Evolutionary conservation across 2,888 invertebrate species (phyloP).

Genomic region (Sinopyrophorus schimmeli): DNA sequence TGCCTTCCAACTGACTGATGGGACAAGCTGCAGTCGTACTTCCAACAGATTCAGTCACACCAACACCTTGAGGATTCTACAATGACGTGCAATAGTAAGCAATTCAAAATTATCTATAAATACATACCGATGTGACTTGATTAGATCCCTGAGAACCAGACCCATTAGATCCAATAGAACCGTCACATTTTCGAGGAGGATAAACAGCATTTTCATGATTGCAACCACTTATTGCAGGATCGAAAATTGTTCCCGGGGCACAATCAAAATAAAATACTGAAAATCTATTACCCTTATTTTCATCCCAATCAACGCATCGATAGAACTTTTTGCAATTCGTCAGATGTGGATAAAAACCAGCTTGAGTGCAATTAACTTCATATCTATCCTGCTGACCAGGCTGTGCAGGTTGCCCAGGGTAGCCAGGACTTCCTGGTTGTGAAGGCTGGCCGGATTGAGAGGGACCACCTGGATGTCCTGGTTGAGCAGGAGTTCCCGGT

Average conservation of each 20-base stretch:
- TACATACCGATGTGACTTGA: too few relatives aligned
- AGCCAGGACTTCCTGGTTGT: conserved; percentile 36
- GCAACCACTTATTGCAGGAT: conserved; percentile 67
- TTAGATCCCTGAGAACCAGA: too few relatives aligned
- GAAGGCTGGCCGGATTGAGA: conserved; percentile 45
- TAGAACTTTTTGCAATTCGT: conserved; percentile 49
- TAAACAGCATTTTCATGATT: conserved; percentile 54
- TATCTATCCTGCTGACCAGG: conserved; percentile 33
- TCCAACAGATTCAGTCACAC: not conserved
- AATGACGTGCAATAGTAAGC: too few relatives aligned
- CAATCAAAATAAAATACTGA: conserved; percentile 56
- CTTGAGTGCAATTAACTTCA: conserved; percentile 38
- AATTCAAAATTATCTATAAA: too few relatives aligned
- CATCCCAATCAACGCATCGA: conserved; percentile 43
- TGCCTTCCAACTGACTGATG: conserved; percentile 66
- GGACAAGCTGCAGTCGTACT: conserved; percentile 47
- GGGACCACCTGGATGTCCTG: conserved; percentile 32
- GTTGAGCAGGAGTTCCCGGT: conserved; percentile 48
- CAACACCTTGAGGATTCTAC: too few relatives aligned
- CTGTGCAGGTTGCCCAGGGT: conserved; percentile 28
- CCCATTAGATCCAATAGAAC: too few relatives aligned
- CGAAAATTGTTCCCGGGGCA: conserved; percentile 72
- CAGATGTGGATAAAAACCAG: conserved; percentile 47
- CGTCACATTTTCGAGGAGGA: conserved; percentile 28
- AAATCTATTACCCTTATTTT: conserved; percentile 30